Evolutionary conservation across 2,888 invertebrate species (phyloP).

Genomic region (Orthosia cruda): DNA sequence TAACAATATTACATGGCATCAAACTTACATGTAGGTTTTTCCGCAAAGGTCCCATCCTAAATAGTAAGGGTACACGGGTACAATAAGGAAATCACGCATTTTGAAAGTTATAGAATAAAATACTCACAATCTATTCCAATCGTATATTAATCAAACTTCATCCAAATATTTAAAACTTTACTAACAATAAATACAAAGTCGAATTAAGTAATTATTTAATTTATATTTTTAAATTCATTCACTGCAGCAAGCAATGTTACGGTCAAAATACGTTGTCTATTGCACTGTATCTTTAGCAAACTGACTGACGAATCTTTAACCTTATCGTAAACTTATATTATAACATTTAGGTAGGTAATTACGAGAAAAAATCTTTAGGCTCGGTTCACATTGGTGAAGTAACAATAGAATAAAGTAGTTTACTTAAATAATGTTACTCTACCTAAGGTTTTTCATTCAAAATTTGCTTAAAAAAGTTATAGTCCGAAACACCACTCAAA

Average conservation of each 20-base stretch:
- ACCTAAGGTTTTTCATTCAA: too few relatives aligned
- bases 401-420: too few relatives aligned
- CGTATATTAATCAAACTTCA: neutral
- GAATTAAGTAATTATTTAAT: neutral
- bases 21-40: too few relatives aligned
- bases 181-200: neutral
- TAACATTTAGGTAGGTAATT: neutral
- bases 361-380: slow-evolving; percentile 1
- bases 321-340: neutral
- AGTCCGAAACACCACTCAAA: too few relatives aligned
- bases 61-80: too few relatives aligned
- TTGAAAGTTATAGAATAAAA: neutral
- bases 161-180: neutral
- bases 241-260: neutral
- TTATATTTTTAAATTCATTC: too few relatives aligned
- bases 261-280: slow-evolving; percentile 15
- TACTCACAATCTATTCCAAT: neutral
- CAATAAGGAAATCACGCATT: too few relatives aligned
- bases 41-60: too few relatives aligned
- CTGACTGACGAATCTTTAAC: slow-evolving; percentile 16
- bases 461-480: too few relatives aligned
- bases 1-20: too few relatives aligned
- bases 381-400: slow-evolving; percentile 9
- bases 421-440: too few relatives aligned
- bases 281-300: neutral